Percentiles rank a stretch among this genome's conserved stretches.
Conservation (phyloP, 1,140 invertebrate species). For the Drosophila fuyamai region DNA sequence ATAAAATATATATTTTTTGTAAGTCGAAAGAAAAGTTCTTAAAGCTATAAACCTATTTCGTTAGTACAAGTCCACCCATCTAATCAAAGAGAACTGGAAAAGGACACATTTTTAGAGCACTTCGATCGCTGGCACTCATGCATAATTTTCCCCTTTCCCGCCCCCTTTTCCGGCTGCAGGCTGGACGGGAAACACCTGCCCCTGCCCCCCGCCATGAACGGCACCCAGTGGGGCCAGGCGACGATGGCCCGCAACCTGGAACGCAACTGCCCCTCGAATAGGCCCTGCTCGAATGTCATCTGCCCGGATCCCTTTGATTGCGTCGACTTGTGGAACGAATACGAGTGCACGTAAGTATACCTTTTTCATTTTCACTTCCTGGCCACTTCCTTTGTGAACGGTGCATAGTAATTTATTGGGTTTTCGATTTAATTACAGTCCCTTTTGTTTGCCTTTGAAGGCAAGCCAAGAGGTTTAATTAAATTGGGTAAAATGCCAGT, state of each 20-base stretch:
- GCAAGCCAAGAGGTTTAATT: neutral
- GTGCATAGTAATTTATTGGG: neutral
- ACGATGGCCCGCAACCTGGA: constrained; percentile 85
- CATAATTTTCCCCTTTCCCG: constrained; percentile 18
- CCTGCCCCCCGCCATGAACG: constrained; percentile 87
- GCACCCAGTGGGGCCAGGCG: constrained; percentile 88
- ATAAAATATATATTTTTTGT: too few relatives aligned
- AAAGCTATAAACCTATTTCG: neutral
- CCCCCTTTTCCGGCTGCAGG: constrained; percentile 83
- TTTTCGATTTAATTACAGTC: constrained; percentile 7
- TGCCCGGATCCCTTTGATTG: constrained; percentile 88
- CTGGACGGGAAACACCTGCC: constrained; percentile 89
- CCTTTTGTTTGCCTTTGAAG: constrained; percentile 2
- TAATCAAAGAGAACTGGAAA: neutral
- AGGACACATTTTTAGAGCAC: neutral
- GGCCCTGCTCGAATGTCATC: constrained; percentile 87
- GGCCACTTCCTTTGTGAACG: constrained; percentile 1
- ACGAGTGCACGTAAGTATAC: constrained; percentile 88
- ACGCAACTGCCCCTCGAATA: constrained; percentile 87
- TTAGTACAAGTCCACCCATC: neutral
- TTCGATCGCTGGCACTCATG: constrained; percentile 12
- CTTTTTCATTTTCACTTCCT: neutral
- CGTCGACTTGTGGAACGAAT: constrained; percentile 89
- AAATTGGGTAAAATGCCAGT: neutral
- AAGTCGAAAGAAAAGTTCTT: too few relatives aligned